These are phyloP conservation scores for Porites cylindrica DNA, from an alignment of 92 coral and sea anemone species.

Conservation along the genomic window DNA sequence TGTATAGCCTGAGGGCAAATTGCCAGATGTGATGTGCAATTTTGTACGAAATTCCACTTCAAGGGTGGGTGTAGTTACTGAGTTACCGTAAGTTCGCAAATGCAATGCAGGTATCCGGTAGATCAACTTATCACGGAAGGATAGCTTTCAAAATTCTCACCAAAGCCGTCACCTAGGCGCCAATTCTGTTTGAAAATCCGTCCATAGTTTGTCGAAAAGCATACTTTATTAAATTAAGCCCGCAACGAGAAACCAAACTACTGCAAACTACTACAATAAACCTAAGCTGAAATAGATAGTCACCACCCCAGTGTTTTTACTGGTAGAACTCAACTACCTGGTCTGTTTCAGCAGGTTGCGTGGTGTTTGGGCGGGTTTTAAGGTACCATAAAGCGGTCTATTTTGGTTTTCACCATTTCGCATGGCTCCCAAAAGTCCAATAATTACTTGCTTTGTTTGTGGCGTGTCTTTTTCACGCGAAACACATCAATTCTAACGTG, in stretches of 20 bases:
- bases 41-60: constrained; percentile 17
- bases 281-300: not conserved
- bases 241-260: not conserved
- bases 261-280: not conserved
- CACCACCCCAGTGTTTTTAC: not conserved
- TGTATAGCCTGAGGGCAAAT: constrained; percentile 7
- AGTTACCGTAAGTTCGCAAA: constrained; percentile 10
- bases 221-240: not conserved
- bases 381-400: constrained; percentile 48
- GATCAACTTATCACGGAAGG: constrained; percentile 24
- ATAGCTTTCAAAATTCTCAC: constrained; percentile 47
- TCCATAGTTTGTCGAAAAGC: not conserved
- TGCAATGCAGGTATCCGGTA: constrained; percentile 31
- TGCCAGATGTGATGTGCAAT: constrained; percentile 7
- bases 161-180: constrained; percentile 53
- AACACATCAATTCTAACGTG: constrained; percentile 63
- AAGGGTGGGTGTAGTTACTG: not conserved
- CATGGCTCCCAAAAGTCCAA: constrained; percentile 63
- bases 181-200: constrained; percentile 18
- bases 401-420: constrained; percentile 50
- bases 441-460: constrained; percentile 74
- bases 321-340: constrained; percentile 39
- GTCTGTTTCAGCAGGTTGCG: constrained; percentile 43
- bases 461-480: constrained; percentile 76
- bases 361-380: constrained; percentile 67